Percentiles rank a stretch among this genome's conserved stretches.
Conservation (phyloP, 2,888 invertebrate genomes). For the Cantharis nigra region DNA sequence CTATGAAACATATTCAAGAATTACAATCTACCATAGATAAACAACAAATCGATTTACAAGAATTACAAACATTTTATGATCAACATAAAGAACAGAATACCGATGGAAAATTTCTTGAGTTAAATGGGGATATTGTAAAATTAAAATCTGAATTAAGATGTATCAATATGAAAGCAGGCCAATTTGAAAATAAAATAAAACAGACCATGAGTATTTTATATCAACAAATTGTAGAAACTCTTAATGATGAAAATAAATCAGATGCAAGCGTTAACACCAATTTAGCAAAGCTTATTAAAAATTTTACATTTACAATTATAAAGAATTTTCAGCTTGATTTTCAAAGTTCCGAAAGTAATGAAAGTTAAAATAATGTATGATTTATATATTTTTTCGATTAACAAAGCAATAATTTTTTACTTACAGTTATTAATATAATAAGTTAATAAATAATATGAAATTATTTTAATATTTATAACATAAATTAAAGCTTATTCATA, state of each 20-base stretch:
- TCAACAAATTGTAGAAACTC: constrained; percentile 41
- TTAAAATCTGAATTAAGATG: constrained; percentile 30
- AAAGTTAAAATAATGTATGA: neutral
- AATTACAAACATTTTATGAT: constrained; percentile 31
- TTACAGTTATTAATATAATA: no score
- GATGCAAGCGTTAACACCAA: constrained; percentile 26
- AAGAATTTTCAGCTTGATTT: constrained; percentile 28
- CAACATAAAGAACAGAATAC: constrained; percentile 22
- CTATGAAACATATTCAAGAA: constrained; percentile 11
- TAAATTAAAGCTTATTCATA: no score
- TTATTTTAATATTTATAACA: no score
- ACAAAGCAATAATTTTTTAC: no score
- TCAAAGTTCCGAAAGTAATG: neutral
- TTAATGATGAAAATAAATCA: constrained; percentile 26
- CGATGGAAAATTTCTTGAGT: constrained; percentile 21
- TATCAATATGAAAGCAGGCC: constrained; percentile 8
- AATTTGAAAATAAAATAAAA: constrained; percentile 40
- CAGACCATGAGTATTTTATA: constrained; percentile 48
- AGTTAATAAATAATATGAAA: no score
- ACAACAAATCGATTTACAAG: constrained; percentile 26
- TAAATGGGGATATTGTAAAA: constrained; percentile 28
- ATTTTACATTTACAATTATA: constrained; percentile 34
- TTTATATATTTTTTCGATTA: no score
- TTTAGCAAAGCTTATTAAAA: constrained; percentile 35
- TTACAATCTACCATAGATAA: constrained; percentile 17